These are phyloP conservation scores for Drosophila micromelanica DNA, from an alignment of 1,140 invertebrate genomes.

Conservation along the genomic window DNA sequence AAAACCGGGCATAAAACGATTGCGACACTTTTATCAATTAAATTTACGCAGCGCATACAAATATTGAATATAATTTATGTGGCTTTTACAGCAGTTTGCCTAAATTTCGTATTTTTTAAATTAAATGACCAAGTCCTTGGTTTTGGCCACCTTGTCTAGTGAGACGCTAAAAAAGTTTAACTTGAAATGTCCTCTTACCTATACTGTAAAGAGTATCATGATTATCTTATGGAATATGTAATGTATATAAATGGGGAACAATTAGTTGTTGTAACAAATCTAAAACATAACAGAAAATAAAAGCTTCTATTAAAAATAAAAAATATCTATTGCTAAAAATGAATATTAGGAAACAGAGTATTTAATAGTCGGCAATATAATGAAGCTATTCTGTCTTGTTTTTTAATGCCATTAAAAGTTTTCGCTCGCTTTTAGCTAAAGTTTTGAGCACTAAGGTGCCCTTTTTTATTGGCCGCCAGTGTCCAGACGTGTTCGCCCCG, in stretches of 20 bases:
- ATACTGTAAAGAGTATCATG: slow-evolving; percentile 1
- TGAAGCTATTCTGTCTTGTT: not conserved
- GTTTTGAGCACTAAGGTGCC: slow-evolving; percentile 71
- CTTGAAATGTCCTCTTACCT: slow-evolving; percentile 56
- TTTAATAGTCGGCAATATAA: not conserved
- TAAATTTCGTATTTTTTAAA: slow-evolving; percentile 39
- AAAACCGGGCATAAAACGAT: slow-evolving; percentile 6
- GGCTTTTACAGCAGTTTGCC: slow-evolving; percentile 6
- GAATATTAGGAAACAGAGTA: not conserved
- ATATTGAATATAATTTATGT: slow-evolving; percentile 37
- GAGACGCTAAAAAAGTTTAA: slow-evolving; percentile 23
- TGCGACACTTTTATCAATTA: slow-evolving; percentile 74
- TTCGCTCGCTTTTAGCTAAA: slow-evolving; percentile 63
- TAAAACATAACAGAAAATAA: not conserved
- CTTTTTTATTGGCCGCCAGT: slow-evolving; percentile 73
- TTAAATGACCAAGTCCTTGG: slow-evolving; percentile 38
- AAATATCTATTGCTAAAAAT: not conserved
- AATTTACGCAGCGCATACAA: slow-evolving; percentile 73
- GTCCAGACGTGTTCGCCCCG: slow-evolving; percentile 75
- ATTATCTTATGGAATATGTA: not conserved
- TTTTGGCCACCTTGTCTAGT: slow-evolving; percentile 49
- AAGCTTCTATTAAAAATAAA: not conserved
- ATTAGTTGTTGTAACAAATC: not conserved
- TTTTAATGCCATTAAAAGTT: slow-evolving; percentile 83
- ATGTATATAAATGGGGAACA: not conserved